Percentiles rank a stretch among this genome's conserved stretches.
Conservation (phyloP, 2,113 vertebrate species). For the Circaetus cinerascens region DNA sequence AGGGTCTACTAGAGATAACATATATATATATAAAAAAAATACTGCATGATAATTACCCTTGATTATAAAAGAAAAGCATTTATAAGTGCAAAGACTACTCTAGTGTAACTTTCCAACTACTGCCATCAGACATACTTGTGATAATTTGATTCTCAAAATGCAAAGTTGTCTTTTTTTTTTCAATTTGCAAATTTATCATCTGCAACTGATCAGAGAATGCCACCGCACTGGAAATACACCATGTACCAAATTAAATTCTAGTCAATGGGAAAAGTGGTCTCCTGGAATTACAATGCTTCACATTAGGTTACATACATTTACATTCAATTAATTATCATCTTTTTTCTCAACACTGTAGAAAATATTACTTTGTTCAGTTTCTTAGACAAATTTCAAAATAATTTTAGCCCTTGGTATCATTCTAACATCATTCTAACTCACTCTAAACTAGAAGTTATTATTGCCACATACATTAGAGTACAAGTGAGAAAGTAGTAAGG, state of each 20-base stretch:
- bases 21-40: background rate
- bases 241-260: background rate
- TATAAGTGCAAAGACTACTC: background rate
- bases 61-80: background rate
- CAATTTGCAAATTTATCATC: background rate
- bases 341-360: background rate
- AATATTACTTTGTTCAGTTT: background rate
- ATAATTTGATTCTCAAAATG: background rate
- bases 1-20: background rate
- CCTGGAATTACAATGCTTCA: background rate
- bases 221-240: background rate
- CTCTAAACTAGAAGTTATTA: background rate
- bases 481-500: background rate
- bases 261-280: background rate
- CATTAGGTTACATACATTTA: background rate
- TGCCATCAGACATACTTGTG: background rate
- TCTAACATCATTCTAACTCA: background rate
- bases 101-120: background rate
- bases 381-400: background rate
- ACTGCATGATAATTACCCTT: background rate
- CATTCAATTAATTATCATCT: background rate
- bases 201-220: background rate
- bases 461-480: background rate
- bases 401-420: background rate
- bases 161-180: background rate